Evolutionary conservation across 1,140 invertebrate species (phyloP).

Genomic region (Halictus rubicundus): DNA sequence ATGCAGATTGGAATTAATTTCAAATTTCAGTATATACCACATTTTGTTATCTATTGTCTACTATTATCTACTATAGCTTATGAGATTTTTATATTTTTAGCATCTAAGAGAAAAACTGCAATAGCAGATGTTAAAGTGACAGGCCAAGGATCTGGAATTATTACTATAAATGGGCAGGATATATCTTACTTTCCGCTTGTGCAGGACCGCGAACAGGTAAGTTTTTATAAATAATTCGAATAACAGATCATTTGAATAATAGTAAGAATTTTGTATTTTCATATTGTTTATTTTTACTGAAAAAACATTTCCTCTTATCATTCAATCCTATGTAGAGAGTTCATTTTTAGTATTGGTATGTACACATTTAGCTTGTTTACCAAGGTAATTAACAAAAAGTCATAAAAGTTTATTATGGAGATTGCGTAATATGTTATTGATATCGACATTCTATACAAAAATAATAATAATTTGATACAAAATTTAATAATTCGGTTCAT

Average conservation of each 20-base stretch:
- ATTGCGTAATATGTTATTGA: no score
- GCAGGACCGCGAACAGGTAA: constrained; percentile 88
- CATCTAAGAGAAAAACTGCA: constrained; percentile 87
- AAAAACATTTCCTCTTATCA: not conserved
- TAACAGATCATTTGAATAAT: not conserved
- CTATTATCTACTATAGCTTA: no score
- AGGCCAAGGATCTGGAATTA: constrained; percentile 90
- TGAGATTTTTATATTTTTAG: constrained; percentile 76
- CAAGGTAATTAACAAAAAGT: no score
- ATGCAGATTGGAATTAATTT: no score
- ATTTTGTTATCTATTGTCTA: no score
- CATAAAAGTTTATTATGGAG: not conserved
- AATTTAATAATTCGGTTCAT: no score
- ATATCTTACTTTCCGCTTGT: constrained; percentile 88
- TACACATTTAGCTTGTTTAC: not conserved
- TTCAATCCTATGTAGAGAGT: no score
- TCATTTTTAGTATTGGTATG: not conserved
- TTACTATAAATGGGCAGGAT: constrained; percentile 90
- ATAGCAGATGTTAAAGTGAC: constrained; percentile 85
- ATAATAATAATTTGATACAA: no score
- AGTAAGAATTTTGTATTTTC: not conserved
- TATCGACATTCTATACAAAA: no score
- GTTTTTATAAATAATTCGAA: constrained; percentile 55
- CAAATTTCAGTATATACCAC: no score
- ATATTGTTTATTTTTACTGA: not conserved